phyloP scores from a whole-genome alignment of 2,797 vertebrate species.

The Gadopsis bispinosus region DNA sequence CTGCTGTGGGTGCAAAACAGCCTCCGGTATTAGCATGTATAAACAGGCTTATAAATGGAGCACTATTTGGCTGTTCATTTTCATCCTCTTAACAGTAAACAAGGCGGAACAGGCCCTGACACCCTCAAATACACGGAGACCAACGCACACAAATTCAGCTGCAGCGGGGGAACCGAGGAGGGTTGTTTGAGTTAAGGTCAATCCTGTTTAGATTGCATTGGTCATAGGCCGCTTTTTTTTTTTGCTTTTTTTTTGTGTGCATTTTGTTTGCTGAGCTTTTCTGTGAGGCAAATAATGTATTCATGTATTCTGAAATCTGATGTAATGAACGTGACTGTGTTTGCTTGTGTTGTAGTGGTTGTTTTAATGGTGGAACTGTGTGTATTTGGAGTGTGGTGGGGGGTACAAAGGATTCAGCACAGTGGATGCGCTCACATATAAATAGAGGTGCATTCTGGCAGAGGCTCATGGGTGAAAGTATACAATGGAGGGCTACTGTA shows the following conservation, averaged over 20 bases:
- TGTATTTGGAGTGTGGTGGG: constrained; percentile 8
- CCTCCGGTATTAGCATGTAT: constrained; percentile 82
- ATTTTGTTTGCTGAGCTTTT: constrained; percentile 72
- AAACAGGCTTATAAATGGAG: constrained; percentile 84
- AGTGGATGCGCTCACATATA: constrained; percentile 30
- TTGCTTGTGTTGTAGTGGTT: constrained; percentile 47
- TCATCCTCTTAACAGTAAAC: constrained; percentile 85
- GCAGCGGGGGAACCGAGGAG: constrained; percentile 54
- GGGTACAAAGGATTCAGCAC: constrained; percentile 49
- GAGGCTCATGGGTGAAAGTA: constrained; percentile 19
- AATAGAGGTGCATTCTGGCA: constrained; percentile 34
- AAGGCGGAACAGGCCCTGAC: constrained; percentile 84
- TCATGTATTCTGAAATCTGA: constrained; percentile 72
- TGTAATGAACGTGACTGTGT: constrained; percentile 70
- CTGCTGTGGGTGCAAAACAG: constrained; percentile 74
- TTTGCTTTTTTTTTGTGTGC: constrained; percentile 9
- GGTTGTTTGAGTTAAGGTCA: constrained; percentile 79
- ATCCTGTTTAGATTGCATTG: constrained; percentile 73
- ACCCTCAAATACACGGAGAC: constrained; percentile 80
- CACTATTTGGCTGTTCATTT: constrained; percentile 83
- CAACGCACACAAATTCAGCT: constrained; percentile 67
- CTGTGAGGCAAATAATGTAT: constrained; percentile 61
- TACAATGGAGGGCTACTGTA: constrained; percentile 18
- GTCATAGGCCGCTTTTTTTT: constrained; percentile 41
- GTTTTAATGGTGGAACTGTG: constrained; percentile 44